Percentiles rank a stretch among this genome's conserved stretches.
Evolutionary conservation across 2,888 invertebrate genomes (phyloP).

Genomic region (Morinoia aosen): DNA sequence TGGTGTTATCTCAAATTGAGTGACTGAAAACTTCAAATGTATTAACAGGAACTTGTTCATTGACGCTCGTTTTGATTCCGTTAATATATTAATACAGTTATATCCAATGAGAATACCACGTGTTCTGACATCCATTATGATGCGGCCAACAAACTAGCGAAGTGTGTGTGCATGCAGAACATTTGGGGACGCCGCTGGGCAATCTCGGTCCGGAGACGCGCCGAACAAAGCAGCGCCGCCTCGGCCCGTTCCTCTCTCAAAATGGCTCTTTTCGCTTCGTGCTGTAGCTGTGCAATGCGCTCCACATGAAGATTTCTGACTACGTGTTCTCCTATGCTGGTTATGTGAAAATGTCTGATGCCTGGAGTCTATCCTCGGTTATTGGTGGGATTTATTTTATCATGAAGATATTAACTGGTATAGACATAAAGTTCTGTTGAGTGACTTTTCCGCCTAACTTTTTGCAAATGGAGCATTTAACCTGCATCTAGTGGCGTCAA

Average conservation of each 20-base stretch:
- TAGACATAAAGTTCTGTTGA: background rate
- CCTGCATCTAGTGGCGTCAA: too few species aligned
- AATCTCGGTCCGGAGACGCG: conserved; percentile 27
- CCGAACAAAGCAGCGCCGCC: conserved; percentile 15
- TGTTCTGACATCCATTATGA: background rate
- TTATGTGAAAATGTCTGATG: background rate
- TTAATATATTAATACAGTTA: background rate
- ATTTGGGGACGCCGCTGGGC: background rate
- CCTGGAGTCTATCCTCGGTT: background rate
- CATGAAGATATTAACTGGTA: background rate
- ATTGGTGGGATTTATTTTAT: background rate
- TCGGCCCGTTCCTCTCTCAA: background rate
- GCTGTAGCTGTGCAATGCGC: background rate
- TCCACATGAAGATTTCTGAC: background rate
- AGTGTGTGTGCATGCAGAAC: background rate
- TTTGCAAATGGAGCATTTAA: too few species aligned
- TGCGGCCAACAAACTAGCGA: background rate
- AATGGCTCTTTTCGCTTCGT: background rate
- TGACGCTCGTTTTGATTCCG: background rate
- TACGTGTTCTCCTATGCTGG: background rate
- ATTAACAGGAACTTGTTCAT: background rate
- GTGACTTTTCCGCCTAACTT: background rate
- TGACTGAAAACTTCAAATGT: background rate
- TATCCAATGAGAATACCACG: background rate
- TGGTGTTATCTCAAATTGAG: background rate